Evolutionary conservation across 2,113 vertebrate genomes (phyloP).

Genomic region (Nothocercus nigrocapillus): DNA sequence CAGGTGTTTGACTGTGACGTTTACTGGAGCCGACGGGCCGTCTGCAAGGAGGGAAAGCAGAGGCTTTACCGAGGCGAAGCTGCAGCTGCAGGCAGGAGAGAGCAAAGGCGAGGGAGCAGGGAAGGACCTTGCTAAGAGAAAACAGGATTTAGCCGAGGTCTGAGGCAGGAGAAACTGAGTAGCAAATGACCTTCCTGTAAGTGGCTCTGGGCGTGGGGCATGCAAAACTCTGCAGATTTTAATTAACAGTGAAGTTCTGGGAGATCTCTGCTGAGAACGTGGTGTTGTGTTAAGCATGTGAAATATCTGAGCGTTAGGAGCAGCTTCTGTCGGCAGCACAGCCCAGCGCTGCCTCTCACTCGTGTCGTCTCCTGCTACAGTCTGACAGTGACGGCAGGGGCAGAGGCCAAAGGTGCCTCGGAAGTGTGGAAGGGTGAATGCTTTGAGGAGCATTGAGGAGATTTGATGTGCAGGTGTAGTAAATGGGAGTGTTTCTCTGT

Average conservation of each 20-base stretch:
- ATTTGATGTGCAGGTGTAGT: not conserved
- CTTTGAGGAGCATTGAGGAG: not conserved
- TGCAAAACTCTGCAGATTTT: not conserved
- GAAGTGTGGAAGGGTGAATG: not conserved
- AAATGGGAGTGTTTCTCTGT: not conserved
- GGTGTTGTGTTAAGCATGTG: rapidly evolving
- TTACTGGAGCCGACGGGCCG: conserved; percentile 92
- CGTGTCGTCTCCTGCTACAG: not conserved
- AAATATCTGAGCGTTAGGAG: not conserved
- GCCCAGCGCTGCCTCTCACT: not conserved
- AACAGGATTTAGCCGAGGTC: not conserved
- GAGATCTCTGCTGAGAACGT: not conserved
- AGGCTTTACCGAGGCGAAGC: conserved; percentile 35
- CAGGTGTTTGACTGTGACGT: conserved; percentile 93
- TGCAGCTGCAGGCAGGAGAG: not conserved
- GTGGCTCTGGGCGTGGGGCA: not conserved
- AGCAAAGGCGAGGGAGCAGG: not conserved
- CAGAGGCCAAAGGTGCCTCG: not conserved
- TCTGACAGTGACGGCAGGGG: conserved; percentile 31
- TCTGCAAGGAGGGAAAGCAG: conserved; percentile 80
- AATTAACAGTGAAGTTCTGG: not conserved
- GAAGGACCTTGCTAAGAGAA: not conserved
- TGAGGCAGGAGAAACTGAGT: not conserved
- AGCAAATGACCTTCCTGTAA: not conserved
- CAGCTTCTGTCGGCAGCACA: not conserved